Conservation (phyloP, 92 coral and sea anemone species). For the Parazoanthus darwini region DNA sequence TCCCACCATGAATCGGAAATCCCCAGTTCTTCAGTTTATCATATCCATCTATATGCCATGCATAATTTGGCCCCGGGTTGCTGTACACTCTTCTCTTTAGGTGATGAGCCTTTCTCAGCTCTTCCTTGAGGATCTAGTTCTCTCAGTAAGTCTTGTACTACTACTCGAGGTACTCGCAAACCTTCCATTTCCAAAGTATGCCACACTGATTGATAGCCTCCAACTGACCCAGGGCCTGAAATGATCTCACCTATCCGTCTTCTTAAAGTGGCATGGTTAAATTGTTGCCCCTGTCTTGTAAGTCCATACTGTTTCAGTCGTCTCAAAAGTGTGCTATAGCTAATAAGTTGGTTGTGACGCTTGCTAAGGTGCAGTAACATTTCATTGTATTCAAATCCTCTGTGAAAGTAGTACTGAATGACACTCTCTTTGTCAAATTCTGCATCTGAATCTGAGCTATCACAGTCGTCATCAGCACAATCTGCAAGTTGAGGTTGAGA, state of each 20-base stretch:
- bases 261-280: constrained; percentile 47
- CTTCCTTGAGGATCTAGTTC: constrained; percentile 66
- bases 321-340: constrained; percentile 60
- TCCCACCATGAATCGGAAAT: constrained; percentile 62
- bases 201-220: constrained; percentile 67
- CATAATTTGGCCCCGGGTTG: constrained; percentile 62
- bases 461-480: constrained; percentile 31
- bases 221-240: constrained; percentile 61
- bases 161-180: constrained; percentile 56
- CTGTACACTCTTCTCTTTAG: constrained; percentile 54
- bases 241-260: constrained; percentile 53
- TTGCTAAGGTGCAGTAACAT: constrained; percentile 52
- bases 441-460: constrained; percentile 48
- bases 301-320: constrained; percentile 60
- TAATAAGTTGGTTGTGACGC: constrained; percentile 52
- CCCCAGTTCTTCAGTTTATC: constrained; percentile 60
- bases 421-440: constrained; percentile 62
- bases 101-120: constrained; percentile 48
- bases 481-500: constrained; percentile 7
- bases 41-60: constrained; percentile 70
- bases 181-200: constrained; percentile 68
- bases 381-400: constrained; percentile 58
- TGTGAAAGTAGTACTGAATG: constrained; percentile 50
- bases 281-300: constrained; percentile 41
- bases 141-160: constrained; percentile 61